These are phyloP conservation scores for Pao palembangensis DNA, from an alignment of 2,113 vertebrate genomes.

Conservation along the genomic window DNA sequence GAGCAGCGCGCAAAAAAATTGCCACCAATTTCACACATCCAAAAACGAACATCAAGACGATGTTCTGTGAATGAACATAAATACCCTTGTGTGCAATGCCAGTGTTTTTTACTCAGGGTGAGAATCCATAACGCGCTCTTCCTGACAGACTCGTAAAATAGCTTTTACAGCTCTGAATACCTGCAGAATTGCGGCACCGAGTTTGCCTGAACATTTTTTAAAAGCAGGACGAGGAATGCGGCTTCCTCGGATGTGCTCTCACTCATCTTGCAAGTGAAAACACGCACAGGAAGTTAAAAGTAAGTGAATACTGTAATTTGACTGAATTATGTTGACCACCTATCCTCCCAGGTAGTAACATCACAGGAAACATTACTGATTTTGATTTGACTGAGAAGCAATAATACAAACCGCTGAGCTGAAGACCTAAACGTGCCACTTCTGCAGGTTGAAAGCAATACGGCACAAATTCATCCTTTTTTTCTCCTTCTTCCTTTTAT, in stretches of 20 bases:
- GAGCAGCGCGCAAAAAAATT: conserved; percentile 34
- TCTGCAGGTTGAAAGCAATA: not conserved
- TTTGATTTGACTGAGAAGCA: conserved; percentile 45
- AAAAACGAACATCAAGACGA: conserved; percentile 50
- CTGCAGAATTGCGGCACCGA: conserved; percentile 73
- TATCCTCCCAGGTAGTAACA: conserved; percentile 69
- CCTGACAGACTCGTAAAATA: conserved; percentile 77
- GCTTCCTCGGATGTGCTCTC: conserved; percentile 70
- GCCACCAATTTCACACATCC: conserved; percentile 46
- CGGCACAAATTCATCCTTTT: not conserved
- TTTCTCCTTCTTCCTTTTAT: not conserved
- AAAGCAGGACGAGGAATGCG: conserved; percentile 75
- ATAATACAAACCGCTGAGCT: conserved; percentile 26
- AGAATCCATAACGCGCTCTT: conserved; percentile 66
- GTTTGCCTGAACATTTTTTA: conserved; percentile 73
- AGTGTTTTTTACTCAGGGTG: conserved; percentile 59
- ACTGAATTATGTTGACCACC: conserved; percentile 77
- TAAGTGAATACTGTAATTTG: conserved; percentile 77
- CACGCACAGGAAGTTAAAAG: conserved; percentile 77
- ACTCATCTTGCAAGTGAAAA: conserved; percentile 74
- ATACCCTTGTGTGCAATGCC: conserved; percentile 56
- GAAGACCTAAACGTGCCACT: not conserved
- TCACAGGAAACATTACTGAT: conserved; percentile 65
- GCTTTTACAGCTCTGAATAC: conserved; percentile 77
- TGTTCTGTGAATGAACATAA: conserved; percentile 61